phyloP scores from a whole-genome alignment of 2,888 invertebrate genomes.

The Drosophila phalerata region DNA sequence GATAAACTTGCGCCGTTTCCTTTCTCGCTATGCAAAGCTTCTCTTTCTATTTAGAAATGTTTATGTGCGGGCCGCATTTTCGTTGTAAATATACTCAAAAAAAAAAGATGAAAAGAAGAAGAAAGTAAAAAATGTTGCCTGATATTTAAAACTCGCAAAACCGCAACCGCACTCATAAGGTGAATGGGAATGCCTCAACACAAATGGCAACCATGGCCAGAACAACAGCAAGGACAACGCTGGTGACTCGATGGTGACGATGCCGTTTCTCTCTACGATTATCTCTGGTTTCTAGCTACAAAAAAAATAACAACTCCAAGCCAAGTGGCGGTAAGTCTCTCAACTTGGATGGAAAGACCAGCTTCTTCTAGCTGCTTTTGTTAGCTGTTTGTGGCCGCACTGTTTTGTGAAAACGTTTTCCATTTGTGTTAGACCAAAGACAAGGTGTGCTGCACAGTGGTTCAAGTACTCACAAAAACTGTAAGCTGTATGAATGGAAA shows the following conservation, averaged over 20 bases:
- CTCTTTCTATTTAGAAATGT: conserved; percentile 60
- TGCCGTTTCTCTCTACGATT: conserved; percentile 27
- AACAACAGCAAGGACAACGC: conserved; percentile 29
- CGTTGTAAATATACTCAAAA: conserved; percentile 43
- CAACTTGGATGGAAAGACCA: conserved; percentile 16
- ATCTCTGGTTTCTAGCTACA: conserved; percentile 27
- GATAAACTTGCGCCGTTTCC: conserved; percentile 71
- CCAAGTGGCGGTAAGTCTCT: conserved; percentile 53
- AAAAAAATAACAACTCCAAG: conserved; percentile 55
- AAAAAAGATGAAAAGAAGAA: conserved; percentile 1
- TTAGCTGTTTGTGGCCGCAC: conserved; percentile 47
- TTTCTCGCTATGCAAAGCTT: conserved; percentile 69
- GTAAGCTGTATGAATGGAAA: too few relatives aligned
- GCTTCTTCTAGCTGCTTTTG: conserved; percentile 32
- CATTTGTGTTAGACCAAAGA: conserved; percentile 45
- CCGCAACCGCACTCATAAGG: conserved; percentile 57
- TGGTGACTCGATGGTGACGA: conserved; percentile 20
- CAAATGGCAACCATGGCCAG: conserved; percentile 33
- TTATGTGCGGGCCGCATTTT: conserved; percentile 61
- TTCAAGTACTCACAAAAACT: background rate
- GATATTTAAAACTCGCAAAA: conserved; percentile 74
- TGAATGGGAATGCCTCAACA: conserved; percentile 17
- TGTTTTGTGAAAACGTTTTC: conserved; percentile 50
- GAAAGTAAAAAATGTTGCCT: conserved; percentile 17
- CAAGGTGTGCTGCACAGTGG: conserved; percentile 51